These are phyloP conservation scores for Macrophya alboannulata DNA, from an alignment of 2,888 invertebrate species.

Conservation along the genomic window DNA sequence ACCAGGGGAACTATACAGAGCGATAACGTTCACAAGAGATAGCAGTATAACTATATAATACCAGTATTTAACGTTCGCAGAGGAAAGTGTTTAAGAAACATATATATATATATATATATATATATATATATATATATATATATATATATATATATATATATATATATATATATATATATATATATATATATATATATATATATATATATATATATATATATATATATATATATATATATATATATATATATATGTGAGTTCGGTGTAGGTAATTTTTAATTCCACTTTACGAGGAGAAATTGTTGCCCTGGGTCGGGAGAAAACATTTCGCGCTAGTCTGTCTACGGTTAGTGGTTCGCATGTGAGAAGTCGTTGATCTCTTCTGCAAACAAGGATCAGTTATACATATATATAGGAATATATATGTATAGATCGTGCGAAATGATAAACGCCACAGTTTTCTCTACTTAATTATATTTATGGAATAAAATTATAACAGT, in stretches of 20 bases:
- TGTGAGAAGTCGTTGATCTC: conserved; percentile 16
- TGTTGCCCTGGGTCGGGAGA: conserved; percentile 44
- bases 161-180: too few species aligned
- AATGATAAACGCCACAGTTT: background rate
- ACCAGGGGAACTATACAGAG: background rate
- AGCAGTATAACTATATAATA: background rate
- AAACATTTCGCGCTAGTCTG: conserved; percentile 33
- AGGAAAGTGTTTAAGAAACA: conserved; percentile 16
- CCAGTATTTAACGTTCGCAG: conserved; percentile 21
- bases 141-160: too few species aligned
- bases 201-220: too few species aligned
- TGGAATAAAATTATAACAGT: background rate
- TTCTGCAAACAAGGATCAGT: background rate
- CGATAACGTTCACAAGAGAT: conserved; percentile 39
- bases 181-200: too few species aligned
- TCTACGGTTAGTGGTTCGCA: conserved; percentile 8
- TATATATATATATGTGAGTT: background rate
- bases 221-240: too few species aligned
- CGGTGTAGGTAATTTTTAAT: conserved; percentile 4
- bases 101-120: too few species aligned
- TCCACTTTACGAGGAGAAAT: conserved; percentile 46
- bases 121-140: too few species aligned
- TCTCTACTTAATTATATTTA: background rate
- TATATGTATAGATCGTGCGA: background rate
- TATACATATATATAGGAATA: background rate